Base-by-base conservation (phyloP, 2,888 invertebrate genomes). In the Shargacucullia verbasci region DNA sequence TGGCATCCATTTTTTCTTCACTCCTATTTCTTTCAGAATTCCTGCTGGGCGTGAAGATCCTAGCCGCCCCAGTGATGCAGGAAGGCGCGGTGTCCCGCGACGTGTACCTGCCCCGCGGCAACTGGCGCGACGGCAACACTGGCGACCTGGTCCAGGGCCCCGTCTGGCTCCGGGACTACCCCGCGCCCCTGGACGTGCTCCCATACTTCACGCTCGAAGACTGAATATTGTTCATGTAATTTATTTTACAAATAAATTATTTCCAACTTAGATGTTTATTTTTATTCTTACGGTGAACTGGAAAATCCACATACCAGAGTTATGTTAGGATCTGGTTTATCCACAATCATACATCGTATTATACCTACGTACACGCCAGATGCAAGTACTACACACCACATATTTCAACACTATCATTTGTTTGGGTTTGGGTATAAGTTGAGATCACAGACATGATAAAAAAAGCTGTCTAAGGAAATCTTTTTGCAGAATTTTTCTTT, bases 61-160 rank as follows among this genome's bases (percentile, higher is more conserved):
- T 97, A 8, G 96, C 96, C 0, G 97, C 97, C 0, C 97, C 97
- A 0, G 95, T 97, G 7, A 60, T 97, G 27, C 90, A 91, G 45
- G 89, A 96, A 79, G 95, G 95, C 0, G 95, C 95, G 0, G 84
- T 82, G 0, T 80, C 89, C 4, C 94, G 97, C n/a, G 92, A 96
- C 82, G 88, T 97, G 37, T 97, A 96, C 89, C 89, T 97, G n/a
- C 97, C 97, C 0, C 82, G 70, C 0, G 97, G 97, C 0, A 84
- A 60, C n/a, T 97, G 97, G 97, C 84, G 82, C 10, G 96, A 96
- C 80, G 92, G 91, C n/a, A 78, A 82, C 62, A 79, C 73, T 0
- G 90, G 90, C 0, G 79, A 76, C 0, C 46, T 82, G 0, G 79
- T 94, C 67, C 58, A 78, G 33, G 97, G 97, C 0, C 95, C 95